Conservation (phyloP, 2,113 vertebrate genomes). For the Chelonoidis abingdonii region DNA sequence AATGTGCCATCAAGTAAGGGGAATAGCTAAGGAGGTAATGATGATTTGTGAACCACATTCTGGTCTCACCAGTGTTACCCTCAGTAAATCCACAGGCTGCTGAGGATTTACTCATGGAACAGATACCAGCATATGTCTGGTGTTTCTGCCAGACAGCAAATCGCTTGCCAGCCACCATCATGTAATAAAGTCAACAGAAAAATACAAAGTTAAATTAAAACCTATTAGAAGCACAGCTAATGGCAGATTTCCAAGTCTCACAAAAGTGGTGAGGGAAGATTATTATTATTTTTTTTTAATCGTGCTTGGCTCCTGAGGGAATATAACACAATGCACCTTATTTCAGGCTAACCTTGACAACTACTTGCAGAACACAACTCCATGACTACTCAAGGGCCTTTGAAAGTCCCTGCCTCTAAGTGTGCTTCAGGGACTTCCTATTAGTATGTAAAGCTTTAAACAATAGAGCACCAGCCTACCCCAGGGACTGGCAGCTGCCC, state of each 20-base stretch:
- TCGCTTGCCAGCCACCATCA: background rate
- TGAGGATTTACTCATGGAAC: background rate
- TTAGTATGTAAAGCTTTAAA: background rate
- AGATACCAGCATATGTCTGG: background rate
- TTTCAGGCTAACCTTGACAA: background rate
- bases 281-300: background rate
- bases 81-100: background rate
- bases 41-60: background rate
- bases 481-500: background rate
- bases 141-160: background rate
- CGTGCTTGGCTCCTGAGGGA: background rate
- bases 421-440: background rate
- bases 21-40: no score
- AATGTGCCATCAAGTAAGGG: background rate
- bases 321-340: background rate
- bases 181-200: background rate
- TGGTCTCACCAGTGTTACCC: background rate
- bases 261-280: background rate
- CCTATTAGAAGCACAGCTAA: slow-evolving; percentile 2
- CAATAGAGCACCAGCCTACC: background rate
- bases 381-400: background rate
- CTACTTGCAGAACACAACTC: background rate
- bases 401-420: accelerated
- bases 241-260: background rate
- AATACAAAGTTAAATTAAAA: background rate